phyloP scores from a whole-genome alignment of 2,113 vertebrate genomes.

The Crotophaga sulcirostris region DNA sequence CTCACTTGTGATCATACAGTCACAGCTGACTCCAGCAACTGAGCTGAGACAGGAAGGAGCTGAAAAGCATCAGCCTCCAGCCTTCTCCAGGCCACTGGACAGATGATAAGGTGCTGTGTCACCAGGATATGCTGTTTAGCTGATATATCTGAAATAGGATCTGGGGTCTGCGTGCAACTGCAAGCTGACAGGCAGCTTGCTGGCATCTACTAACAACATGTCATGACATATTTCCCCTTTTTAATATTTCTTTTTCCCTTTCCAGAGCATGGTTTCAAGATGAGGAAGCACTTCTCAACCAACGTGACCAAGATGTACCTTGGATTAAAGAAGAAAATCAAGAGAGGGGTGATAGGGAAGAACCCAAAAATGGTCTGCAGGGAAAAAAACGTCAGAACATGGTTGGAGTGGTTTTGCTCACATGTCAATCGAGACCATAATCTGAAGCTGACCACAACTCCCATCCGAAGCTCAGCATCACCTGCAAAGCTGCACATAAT shows the following conservation, averaged over 20 bases:
- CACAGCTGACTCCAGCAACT: conserved; percentile 26
- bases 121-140: not conserved
- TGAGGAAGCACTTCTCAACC: not conserved
- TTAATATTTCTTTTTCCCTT: not conserved
- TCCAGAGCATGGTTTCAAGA: not conserved
- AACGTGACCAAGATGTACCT: not conserved
- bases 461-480: not conserved
- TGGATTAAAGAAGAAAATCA: not conserved
- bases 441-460: not conserved
- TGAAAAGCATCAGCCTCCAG: not conserved
- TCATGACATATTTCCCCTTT: not conserved
- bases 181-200: not conserved
- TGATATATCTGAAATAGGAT: not conserved
- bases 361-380: not conserved
- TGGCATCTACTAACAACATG: not conserved
- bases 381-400: not conserved
- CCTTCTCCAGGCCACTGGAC: not conserved
- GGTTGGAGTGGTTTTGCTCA: not conserved
- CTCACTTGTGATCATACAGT: conserved; percentile 31
- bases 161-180: not conserved
- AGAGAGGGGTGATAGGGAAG: too few species aligned
- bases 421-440: rapidly evolving
- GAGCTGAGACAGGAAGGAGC: not conserved
- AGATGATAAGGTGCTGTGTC: not conserved
- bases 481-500: not conserved